Percentiles rank a stretch among this genome's conserved stretches.
Evolutionary conservation across 1,140 invertebrate genomes (phyloP).

Genomic region (Dendrolimus kikuchii): DNA sequence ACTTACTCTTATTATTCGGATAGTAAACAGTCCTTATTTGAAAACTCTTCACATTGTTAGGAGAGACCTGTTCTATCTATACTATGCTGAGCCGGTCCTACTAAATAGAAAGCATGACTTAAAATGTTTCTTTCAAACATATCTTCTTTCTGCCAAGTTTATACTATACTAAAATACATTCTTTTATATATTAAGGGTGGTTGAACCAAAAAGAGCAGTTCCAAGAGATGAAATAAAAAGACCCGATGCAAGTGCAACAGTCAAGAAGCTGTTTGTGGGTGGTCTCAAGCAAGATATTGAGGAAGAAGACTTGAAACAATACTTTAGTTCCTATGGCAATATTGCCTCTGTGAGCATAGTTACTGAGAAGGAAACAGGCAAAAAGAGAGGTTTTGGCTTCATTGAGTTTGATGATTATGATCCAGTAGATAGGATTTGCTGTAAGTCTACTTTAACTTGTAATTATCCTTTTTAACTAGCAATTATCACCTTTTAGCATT

Average conservation of each 20-base stretch:
- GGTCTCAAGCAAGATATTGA: conserved; percentile 92
- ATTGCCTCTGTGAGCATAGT: conserved; percentile 90
- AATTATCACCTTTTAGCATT: too few species aligned
- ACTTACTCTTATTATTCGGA: too few species aligned
- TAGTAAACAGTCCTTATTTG: too few species aligned
- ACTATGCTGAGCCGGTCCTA: too few species aligned
- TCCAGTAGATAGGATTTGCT: conserved; percentile 94
- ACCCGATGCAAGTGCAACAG: conserved; percentile 93
- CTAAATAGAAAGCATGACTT: too few species aligned
- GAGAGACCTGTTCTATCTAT: too few species aligned
- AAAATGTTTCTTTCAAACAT: too few species aligned
- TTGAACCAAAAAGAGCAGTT: conserved; percentile 97
- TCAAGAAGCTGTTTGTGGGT: conserved; percentile 96
- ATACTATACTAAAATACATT: conserved; percentile 1
- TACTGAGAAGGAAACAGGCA: conserved; percentile 91
- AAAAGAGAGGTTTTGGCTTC: conserved; percentile 95
- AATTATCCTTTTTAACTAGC: neutral
- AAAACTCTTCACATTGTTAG: too few species aligned
- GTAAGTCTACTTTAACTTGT: conserved; percentile 70
- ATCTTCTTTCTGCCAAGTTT: too few species aligned
- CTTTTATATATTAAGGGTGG: conserved; percentile 75
- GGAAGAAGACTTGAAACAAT: conserved; percentile 87
- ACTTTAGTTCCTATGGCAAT: conserved; percentile 88
- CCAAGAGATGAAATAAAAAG: conserved; percentile 92
- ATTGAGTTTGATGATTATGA: conserved; percentile 98